Evolutionary conservation across 2,113 vertebrate genomes (phyloP).

Genomic region (Smithornis capensis): DNA sequence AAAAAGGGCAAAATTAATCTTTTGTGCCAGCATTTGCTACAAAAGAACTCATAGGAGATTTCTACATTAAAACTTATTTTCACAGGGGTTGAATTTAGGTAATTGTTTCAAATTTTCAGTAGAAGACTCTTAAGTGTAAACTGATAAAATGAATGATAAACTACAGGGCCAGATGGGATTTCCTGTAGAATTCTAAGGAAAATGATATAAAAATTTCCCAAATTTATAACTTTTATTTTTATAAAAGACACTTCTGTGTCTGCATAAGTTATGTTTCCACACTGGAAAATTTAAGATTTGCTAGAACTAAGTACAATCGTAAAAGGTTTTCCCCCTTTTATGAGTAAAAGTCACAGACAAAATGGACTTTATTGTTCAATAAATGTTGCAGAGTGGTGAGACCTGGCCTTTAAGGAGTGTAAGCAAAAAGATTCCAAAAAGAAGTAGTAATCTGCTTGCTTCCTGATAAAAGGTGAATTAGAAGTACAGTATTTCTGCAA

Average conservation of each 20-base stretch:
- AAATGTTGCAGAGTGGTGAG: not conserved
- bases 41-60: not conserved
- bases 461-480: not conserved
- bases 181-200: not conserved
- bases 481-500: not conserved
- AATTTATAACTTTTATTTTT: not conserved
- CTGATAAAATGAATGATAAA: not conserved
- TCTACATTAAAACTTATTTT: not conserved
- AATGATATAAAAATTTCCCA: not conserved
- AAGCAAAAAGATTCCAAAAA: not conserved
- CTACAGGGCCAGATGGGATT: not conserved
- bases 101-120: not conserved
- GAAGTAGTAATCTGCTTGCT: not conserved
- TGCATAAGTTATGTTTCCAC: not conserved
- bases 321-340: not conserved
- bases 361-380: not conserved
- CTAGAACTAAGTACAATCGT: not conserved
- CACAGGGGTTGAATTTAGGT: not conserved
- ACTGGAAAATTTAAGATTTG: not conserved
- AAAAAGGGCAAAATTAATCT: not conserved
- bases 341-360: not conserved
- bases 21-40: not conserved
- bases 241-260: not conserved
- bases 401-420: not conserved
- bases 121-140: not conserved